A percentile compares a stretch with the other conserved stretches of the same genome.
These are phyloP conservation scores for Schizopygopsis malacanthus DNA, from an alignment of 2,797 vertebrate species.

Conservation along the genomic window DNA sequence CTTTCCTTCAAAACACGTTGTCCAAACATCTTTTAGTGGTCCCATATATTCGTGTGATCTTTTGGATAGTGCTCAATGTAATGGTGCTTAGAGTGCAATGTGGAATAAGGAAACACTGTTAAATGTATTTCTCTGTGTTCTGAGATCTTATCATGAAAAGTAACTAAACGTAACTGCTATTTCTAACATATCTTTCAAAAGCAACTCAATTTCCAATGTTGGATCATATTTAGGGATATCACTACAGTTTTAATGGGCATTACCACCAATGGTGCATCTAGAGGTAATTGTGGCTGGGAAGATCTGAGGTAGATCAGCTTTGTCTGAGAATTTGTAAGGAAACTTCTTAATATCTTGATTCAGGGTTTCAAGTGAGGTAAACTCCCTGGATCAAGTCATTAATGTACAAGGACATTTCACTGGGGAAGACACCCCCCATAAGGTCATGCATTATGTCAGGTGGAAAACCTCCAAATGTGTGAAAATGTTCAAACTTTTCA, in stretches of 20 bases:
- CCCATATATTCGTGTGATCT: slow-evolving; percentile 8
- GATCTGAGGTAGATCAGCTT: slow-evolving; percentile 43
- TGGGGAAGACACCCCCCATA: slow-evolving; percentile 44
- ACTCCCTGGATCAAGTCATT: neutral
- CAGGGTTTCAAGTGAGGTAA: neutral
- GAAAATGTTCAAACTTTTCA: neutral
- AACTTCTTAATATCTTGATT: slow-evolving; percentile 48
- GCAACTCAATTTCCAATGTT: slow-evolving; percentile 31
- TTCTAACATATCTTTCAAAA: slow-evolving; percentile 42
- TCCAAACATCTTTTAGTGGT: slow-evolving; percentile 16
- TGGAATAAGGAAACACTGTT: neutral
- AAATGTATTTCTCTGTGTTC: slow-evolving; percentile 27
- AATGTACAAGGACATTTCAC: slow-evolving; percentile 31
- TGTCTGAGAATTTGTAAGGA: slow-evolving; percentile 57
- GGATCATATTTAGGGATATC: slow-evolving; percentile 24
- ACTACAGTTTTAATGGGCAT: slow-evolving; percentile 52
- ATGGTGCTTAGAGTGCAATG: slow-evolving; percentile 6
- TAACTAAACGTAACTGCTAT: neutral
- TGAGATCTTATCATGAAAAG: slow-evolving; percentile 32
- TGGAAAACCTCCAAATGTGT: neutral
- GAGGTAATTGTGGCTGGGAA: slow-evolving; percentile 48
- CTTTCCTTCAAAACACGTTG: slow-evolving; percentile 15
- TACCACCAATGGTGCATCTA: slow-evolving; percentile 53
- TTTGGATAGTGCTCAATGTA: slow-evolving; percentile 24
- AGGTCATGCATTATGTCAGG: slow-evolving; percentile 16